Percentiles rank a stretch among this genome's conserved stretches.
Conservation (phyloP, 2,888 invertebrate species). For the Pachydiplax longipennis region DNA sequence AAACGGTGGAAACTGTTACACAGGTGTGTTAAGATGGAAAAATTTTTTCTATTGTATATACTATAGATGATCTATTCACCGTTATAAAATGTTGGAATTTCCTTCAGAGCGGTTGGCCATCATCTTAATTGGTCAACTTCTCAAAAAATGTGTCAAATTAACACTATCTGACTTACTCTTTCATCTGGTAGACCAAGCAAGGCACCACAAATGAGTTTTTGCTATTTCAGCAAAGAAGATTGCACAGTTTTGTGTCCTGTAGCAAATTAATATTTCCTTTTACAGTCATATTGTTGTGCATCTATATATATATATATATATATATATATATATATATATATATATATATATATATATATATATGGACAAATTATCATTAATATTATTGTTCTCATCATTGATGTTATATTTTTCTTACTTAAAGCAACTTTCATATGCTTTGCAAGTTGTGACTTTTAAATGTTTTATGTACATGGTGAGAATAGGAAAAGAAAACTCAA, state of each 20-base stretch:
- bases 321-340: not conserved
- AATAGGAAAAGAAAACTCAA: slow-evolving; percentile 44
- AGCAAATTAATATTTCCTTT: slow-evolving; percentile 43
- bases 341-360: slow-evolving; percentile 22
- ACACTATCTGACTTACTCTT: slow-evolving; percentile 37
- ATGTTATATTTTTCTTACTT: slow-evolving; percentile 45
- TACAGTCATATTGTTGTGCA: slow-evolving; percentile 42
- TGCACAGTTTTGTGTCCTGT: slow-evolving; percentile 45
- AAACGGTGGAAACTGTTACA: slow-evolving; percentile 42
- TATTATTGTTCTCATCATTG: slow-evolving; percentile 45
- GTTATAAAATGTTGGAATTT: slow-evolving; percentile 44
- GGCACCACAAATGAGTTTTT: slow-evolving; percentile 45
- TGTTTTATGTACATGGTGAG: slow-evolving; percentile 44
- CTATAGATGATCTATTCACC: slow-evolving; percentile 45
- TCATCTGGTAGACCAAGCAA: slow-evolving; percentile 43
- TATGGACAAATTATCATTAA: slow-evolving; percentile 34
- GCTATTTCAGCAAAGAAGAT: slow-evolving; percentile 26
- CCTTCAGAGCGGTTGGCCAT: slow-evolving; percentile 14
- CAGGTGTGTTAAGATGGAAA: slow-evolving; percentile 43
- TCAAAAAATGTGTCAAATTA: slow-evolving; percentile 39
- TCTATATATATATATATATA: slow-evolving; percentile 16
- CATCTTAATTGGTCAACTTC: slow-evolving; percentile 10
- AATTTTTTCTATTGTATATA: slow-evolving; percentile 43
- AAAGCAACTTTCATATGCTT: slow-evolving; percentile 44
- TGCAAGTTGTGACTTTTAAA: slow-evolving; percentile 45